Evolutionary conservation across 2,888 invertebrate genomes (phyloP).

Genomic region (Lasioglossum morio): DNA sequence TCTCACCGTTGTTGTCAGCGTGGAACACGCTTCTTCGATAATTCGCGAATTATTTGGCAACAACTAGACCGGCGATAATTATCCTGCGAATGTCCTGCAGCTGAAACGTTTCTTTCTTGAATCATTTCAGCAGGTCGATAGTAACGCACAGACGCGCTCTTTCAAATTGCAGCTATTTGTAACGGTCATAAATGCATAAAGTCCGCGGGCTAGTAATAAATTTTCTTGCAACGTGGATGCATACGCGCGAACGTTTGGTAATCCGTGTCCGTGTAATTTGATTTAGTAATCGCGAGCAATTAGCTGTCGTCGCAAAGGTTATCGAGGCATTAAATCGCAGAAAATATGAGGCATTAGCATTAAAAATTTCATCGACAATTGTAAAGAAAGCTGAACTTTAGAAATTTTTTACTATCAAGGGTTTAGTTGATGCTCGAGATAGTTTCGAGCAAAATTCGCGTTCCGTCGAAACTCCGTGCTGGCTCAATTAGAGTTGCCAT

Average conservation of each 20-base stretch:
- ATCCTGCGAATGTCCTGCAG: background rate
- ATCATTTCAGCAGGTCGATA: background rate
- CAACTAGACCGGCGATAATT: background rate
- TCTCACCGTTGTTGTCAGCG: constrained; percentile 63
- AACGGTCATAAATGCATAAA: background rate
- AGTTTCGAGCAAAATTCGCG: too few relatives aligned
- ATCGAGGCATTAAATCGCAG: background rate
- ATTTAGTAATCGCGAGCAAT: background rate
- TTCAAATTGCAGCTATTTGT: background rate
- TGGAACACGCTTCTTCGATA: constrained; percentile 54
- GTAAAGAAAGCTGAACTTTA: too few relatives aligned
- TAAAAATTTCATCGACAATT: background rate
- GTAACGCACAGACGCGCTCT: background rate
- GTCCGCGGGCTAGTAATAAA: background rate
- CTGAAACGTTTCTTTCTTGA: background rate
- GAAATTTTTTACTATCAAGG: background rate
- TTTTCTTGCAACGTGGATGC: background rate
- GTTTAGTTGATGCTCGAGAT: too few relatives aligned
- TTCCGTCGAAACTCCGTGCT: background rate
- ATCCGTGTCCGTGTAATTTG: background rate
- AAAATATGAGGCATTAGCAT: background rate
- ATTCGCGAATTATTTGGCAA: constrained; percentile 21
- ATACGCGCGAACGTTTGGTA: background rate
- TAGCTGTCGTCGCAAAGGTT: background rate
- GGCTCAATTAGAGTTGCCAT: constrained; percentile 37